Base-by-base conservation (phyloP, 2,113 vertebrate species). In the Otocyon megalotis region DNA sequence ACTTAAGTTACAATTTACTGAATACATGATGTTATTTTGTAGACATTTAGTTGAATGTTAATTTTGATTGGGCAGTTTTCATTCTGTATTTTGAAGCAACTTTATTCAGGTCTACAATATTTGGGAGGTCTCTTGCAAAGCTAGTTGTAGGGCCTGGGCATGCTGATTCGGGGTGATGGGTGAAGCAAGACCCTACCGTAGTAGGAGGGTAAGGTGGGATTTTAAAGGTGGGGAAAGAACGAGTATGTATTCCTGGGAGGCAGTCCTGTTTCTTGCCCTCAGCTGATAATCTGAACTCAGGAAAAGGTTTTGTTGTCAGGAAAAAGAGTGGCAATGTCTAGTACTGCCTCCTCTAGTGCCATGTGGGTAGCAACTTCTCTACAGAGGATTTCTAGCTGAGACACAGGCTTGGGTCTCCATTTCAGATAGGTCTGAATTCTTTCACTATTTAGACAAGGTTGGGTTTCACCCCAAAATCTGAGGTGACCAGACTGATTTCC, bases 31-130 rank as follows among this genome's bases (percentile, higher is more conserved):
- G 1, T 35, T 77, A 76, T 63, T 88, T 77, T 82, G 54, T 62
- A 83, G 58, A 72, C 22, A 72, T 63, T 93, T 89, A 76, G 69
- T n/a, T 86, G 48, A 92, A 43, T 72, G 26, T 89, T 71, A 28
- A 79, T 90, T 93, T 93, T 71, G 69, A 87, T 86, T 60, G 14
- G 35, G 7, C 8, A 69, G 13, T 83, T 96, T 96, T 90, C 32
- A 35, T 82, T 97, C 63, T n/a, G 28, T 32, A 79, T 81, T 87
- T 97, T 74, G 30, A 87, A 96, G 90, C 20, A 80, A 65, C 32
- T 93, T 93, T 67, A 86, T 53, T 88, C 8, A 60, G 19, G 17
- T 77, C n/a, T 95, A 37, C 2, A 81, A 77, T 81, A 88, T 74
- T 86, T 84, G 1, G 32, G 17, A 48, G 22, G 16, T 60, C 15